Conservation (phyloP, 37 sponge, comb jelly and placozoan genomes). For the Axinella damicornis region DNA sequence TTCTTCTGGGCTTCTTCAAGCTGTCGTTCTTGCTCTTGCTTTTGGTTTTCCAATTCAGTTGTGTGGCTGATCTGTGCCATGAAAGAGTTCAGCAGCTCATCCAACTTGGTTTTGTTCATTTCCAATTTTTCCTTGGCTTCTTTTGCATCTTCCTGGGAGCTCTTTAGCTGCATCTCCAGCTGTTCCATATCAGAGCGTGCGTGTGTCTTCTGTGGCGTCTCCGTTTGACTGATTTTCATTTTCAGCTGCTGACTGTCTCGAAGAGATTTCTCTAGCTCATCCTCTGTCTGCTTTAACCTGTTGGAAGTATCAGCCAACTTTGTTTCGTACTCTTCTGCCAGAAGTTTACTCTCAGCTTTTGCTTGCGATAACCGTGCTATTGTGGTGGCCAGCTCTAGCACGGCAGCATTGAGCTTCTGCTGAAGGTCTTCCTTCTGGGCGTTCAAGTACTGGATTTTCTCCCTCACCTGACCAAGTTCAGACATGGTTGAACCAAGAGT, state of each 20-base stretch:
- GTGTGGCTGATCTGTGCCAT: too few species aligned
- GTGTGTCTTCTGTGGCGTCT: slow-evolving; percentile 32
- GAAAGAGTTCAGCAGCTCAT: too few species aligned
- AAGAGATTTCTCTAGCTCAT: not conserved
- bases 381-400: not conserved
- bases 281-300: not conserved
- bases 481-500: too few species aligned
- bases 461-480: too few species aligned
- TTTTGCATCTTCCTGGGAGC: not conserved
- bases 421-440: not conserved
- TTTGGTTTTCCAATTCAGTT: not conserved
- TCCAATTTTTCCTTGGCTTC: not conserved
- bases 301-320: not conserved
- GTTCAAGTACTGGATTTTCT: too few species aligned
- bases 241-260: slow-evolving; percentile 1
- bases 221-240: not conserved
- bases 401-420: slow-evolving; percentile 4
- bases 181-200: slow-evolving; percentile 41
- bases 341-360: not conserved
- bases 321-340: not conserved
- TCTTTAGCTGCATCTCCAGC: slow-evolving; percentile 50
- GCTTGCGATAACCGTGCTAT: not conserved
- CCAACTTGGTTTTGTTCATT: too few species aligned
- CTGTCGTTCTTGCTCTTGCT: not conserved
- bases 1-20: not conserved